Evolutionary conservation across 2,113 vertebrate genomes (phyloP).

Genomic region (Atractosteus spatula): DNA sequence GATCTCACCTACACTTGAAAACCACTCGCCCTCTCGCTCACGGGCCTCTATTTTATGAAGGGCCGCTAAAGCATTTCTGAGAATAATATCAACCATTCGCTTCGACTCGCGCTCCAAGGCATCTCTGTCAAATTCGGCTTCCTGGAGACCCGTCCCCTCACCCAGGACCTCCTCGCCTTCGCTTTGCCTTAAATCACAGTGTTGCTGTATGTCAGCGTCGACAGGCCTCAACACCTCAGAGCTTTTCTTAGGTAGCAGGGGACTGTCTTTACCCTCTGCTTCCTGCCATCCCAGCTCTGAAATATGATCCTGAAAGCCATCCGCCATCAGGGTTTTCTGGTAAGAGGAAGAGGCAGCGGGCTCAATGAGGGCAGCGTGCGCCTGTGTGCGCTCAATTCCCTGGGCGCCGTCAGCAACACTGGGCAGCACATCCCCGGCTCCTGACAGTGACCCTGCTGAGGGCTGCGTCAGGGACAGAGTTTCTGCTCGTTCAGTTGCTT

Average conservation of each 20-base stretch:
- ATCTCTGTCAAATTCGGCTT: constrained; percentile 10
- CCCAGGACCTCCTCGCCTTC: not conserved
- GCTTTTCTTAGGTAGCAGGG: not conserved
- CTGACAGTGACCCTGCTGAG: constrained; percentile 16
- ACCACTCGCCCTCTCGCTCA: constrained; percentile 3
- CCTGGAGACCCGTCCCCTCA: not conserved
- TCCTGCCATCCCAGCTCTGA: not conserved
- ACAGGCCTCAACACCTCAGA: not conserved
- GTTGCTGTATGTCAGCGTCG: not conserved
- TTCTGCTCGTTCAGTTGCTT: constrained; percentile 8
- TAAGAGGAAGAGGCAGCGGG: not conserved
- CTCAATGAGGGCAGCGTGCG: not conserved
- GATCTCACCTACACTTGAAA: not conserved
- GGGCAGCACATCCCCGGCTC: not conserved
- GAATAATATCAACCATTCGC: constrained; percentile 35
- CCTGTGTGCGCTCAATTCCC: not conserved
- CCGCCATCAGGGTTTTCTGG: constrained; percentile 6
- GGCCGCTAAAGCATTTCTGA: constrained; percentile 37
- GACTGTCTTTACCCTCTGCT: not conserved
- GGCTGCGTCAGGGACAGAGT: not conserved
- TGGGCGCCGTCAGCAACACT: not conserved
- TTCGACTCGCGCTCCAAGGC: constrained; percentile 31
- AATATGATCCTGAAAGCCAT: not conserved
- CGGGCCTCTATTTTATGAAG: constrained; percentile 31
- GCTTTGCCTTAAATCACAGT: constrained; percentile 1